Evolutionary conservation across 2,797 vertebrate genomes (phyloP).

Genomic region (Arctocebus calabarensis): DNA sequence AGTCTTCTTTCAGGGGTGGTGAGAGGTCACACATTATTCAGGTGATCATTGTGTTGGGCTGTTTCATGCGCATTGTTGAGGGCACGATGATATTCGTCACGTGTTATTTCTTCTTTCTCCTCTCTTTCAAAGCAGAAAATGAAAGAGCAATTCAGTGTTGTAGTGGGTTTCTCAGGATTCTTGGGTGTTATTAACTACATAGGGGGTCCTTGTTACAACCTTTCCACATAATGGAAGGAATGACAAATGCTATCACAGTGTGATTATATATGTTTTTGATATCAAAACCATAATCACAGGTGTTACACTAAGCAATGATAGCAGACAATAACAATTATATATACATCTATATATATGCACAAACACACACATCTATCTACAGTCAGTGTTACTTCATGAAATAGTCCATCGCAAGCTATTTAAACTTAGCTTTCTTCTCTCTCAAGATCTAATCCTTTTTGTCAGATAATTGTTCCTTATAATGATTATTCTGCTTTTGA

Average conservation of each 20-base stretch:
- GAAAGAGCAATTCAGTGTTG: conserved; percentile 47
- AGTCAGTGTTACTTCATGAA: conserved; percentile 32
- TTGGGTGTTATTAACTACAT: conserved; percentile 45
- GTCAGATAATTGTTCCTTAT: conserved; percentile 35
- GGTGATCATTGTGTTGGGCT: not conserved
- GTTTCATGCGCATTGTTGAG: conserved; percentile 20
- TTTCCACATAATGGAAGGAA: conserved; percentile 27
- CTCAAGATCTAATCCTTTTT: conserved; percentile 45
- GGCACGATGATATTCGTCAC: not conserved
- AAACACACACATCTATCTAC: not conserved
- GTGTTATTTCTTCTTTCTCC: not conserved
- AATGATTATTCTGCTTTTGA: conserved; percentile 66
- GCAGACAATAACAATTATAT: not conserved
- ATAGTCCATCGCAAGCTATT: not conserved
- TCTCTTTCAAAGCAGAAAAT: conserved; percentile 37
- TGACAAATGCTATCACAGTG: conserved; percentile 34
- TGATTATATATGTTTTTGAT: conserved; percentile 38
- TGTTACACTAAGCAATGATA: not conserved
- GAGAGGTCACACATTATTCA: conserved; percentile 47
- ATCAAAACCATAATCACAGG: conserved; percentile 32
- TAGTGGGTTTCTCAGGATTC: conserved; percentile 43
- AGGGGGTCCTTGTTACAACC: not conserved
- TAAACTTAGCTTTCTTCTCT: conserved; percentile 36
- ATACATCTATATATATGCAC: not conserved
- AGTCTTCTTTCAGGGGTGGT: not conserved